phyloP scores from a whole-genome alignment of 2,113 vertebrate species.

The Pollachius pollachius region DNA sequence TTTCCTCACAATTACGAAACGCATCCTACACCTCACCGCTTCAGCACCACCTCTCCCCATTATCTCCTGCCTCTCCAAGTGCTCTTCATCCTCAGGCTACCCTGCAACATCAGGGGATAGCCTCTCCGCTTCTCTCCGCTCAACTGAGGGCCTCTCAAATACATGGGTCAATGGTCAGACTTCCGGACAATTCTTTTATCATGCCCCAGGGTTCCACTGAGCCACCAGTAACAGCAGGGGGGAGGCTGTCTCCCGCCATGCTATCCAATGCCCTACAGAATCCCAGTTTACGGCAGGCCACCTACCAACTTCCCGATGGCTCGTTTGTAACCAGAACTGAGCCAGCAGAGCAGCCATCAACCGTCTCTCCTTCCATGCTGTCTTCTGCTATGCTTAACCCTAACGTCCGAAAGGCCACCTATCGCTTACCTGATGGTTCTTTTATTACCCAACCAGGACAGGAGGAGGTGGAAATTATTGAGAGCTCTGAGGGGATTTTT shows the following conservation, averaged over 20 bases:
- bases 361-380: conserved; percentile 37
- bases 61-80: conserved; percentile 22
- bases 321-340: conserved; percentile 58
- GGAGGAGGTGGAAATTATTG: conserved; percentile 29
- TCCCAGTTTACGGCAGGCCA: conserved; percentile 58
- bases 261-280: conserved; percentile 67
- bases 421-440: conserved; percentile 58
- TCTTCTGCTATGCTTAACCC: conserved; percentile 59
- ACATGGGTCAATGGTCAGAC: conserved; percentile 56
- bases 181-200: conserved; percentile 60
- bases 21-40: conserved; percentile 61
- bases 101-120: conserved; percentile 34
- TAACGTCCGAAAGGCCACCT: conserved; percentile 53
- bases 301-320: conserved; percentile 68
- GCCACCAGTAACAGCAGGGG: conserved; percentile 22
- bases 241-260: conserved; percentile 40
- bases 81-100: conserved; percentile 18
- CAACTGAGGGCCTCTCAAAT: conserved; percentile 51
- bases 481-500: conserved; percentile 18
- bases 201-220: conserved; percentile 40
- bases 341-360: conserved; percentile 21
- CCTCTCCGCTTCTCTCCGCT: conserved; percentile 47
- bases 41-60: conserved; percentile 44
- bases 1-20: conserved; percentile 63
- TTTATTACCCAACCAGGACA: conserved; percentile 32